These are phyloP conservation scores for Brachionus rotundiformis DNA, from an alignment of 1,140 invertebrate genomes.

Conservation along the genomic window DNA sequence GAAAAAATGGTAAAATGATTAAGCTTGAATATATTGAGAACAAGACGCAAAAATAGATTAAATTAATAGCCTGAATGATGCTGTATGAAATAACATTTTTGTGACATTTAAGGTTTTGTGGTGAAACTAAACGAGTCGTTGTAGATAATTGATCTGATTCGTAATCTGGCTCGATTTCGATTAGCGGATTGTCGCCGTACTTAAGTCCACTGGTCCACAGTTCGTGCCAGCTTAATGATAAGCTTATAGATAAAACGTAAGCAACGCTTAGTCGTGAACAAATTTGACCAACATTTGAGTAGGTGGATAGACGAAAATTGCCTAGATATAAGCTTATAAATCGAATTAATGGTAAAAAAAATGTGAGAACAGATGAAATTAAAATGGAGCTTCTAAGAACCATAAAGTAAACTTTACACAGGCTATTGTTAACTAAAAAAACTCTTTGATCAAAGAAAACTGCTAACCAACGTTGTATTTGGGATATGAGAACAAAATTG, in stretches of 20 bases:
- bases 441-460: background rate
- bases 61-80: background rate
- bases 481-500: background rate
- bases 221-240: conserved; percentile 22
- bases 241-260: background rate
- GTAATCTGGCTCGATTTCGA: background rate
- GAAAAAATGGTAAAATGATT: background rate
- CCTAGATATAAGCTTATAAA: background rate
- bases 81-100: conserved; percentile 8
- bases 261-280: background rate
- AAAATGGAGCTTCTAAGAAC: conserved; percentile 25
- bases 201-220: conserved; percentile 24
- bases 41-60: conserved; percentile 10
- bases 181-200: background rate
- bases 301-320: background rate
- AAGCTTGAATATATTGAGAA: conserved; percentile 1
- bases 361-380: conserved; percentile 1
- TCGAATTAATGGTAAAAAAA: background rate
- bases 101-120: background rate
- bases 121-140: background rate
- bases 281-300: conserved; percentile 27
- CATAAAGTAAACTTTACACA: conserved; percentile 45
- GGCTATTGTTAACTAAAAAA: background rate
- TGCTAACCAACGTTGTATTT: conserved; percentile 27
- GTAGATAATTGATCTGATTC: background rate